These are phyloP conservation scores for Neocrepidodera transversa DNA, from an alignment of 2,888 invertebrate genomes.

Conservation along the genomic window DNA sequence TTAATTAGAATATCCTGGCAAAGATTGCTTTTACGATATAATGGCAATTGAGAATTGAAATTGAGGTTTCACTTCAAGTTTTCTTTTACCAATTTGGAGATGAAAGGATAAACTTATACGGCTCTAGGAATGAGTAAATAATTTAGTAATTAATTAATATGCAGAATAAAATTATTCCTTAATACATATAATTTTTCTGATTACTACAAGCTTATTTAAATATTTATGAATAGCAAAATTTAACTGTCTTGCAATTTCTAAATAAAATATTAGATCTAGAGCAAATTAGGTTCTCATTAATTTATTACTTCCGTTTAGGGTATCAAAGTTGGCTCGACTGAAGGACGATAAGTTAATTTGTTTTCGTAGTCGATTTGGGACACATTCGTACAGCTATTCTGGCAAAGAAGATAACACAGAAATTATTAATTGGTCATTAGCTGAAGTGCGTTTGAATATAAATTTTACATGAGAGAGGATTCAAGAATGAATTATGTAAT, in stretches of 20 bases:
- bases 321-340: background rate
- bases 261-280: background rate
- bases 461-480: constrained; percentile 1
- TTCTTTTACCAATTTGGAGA: background rate
- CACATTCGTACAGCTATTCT: background rate
- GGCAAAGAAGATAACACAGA: constrained; percentile 7
- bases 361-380: constrained; percentile 3
- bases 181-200: no score
- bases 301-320: constrained; percentile 5
- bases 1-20: constrained; percentile 24
- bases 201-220: no score
- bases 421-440: constrained; percentile 15
- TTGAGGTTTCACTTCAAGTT: constrained; percentile 4
- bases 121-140: no score
- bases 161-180: no score
- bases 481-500: background rate
- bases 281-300: constrained; percentile 3
- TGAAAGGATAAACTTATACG: background rate
- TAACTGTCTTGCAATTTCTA: no score
- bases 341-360: constrained; percentile 13
- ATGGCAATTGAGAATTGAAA: constrained; percentile 9
- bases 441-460: constrained; percentile 12
- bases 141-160: no score
- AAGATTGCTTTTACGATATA: constrained; percentile 8
- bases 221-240: background rate